Evolutionary conservation across 2,797 vertebrate genomes (phyloP).

Genomic region (Clangula hyemalis): DNA sequence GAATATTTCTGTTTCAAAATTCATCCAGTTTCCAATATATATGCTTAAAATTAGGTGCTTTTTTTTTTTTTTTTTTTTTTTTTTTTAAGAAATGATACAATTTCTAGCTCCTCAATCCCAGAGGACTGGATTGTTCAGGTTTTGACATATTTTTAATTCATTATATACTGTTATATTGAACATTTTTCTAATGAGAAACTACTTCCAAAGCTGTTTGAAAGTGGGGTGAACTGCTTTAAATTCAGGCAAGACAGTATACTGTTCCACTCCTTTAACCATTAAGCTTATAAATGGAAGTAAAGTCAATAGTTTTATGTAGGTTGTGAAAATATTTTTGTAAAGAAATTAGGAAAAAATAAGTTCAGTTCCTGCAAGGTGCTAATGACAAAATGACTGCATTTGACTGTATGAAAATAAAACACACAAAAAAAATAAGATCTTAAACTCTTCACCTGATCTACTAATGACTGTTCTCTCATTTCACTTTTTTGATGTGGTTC

Average conservation of each 20-base stretch:
- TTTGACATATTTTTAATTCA: neutral
- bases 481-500: neutral
- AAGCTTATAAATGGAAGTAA: neutral
- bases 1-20: neutral
- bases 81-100: neutral
- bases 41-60: neutral
- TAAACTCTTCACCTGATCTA: neutral
- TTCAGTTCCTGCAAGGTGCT: neutral
- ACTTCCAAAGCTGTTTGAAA: neutral
- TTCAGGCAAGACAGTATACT: neutral
- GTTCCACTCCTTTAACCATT: neutral
- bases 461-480: fast-evolving
- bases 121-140: neutral
- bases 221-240: neutral
- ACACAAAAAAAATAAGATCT: too few relatives aligned
- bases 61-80: too few relatives aligned
- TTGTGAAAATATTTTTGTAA: neutral
- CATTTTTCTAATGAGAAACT: neutral
- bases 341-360: neutral
- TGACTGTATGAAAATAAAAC: neutral
- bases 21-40: neutral
- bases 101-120: neutral
- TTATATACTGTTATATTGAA: neutral
- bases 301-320: neutral
- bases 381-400: neutral